Conservation (phyloP, 2,113 vertebrate species). For the Potamarius usumacintae region DNA sequence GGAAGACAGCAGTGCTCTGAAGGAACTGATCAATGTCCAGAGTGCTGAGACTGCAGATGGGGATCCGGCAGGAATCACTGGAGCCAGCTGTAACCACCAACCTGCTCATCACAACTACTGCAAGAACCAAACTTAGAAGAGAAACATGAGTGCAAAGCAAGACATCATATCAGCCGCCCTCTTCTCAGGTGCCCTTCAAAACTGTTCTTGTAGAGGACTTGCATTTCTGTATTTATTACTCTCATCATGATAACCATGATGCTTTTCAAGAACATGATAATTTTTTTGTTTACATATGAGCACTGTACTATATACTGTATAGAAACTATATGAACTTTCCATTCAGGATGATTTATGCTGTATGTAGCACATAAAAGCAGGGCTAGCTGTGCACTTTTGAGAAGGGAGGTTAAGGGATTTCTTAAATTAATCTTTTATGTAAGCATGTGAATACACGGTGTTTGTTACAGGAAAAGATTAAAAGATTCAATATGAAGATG, state of each 20-base stretch:
- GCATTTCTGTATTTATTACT: not conserved
- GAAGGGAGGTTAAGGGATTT: not conserved
- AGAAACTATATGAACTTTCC: not conserved
- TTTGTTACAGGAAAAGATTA: not conserved
- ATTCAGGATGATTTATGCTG: not conserved
- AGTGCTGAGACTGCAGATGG: not conserved
- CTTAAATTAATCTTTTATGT: not conserved
- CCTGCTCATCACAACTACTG: not conserved
- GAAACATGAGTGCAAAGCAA: not conserved
- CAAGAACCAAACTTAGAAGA: not conserved
- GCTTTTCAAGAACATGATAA: not conserved
- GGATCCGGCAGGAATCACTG: too few species aligned
- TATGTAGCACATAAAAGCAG: not conserved
- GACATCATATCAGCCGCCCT: not conserved
- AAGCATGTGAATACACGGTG: not conserved
- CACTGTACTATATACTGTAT: not conserved
- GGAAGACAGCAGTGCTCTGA: not conserved
- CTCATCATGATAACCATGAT: not conserved
- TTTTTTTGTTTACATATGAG: not conserved
- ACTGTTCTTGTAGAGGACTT: not conserved
- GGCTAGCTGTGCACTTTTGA: not conserved
- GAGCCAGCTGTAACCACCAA: not conserved
- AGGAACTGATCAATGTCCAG: not conserved
- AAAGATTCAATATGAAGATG: conserved; percentile 23
- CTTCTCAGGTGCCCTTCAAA: not conserved